Evolutionary conservation across 2,888 invertebrate species (phyloP), one percentile per base, ranked within the genome.

Genomic region (Epicampocera succincta): DNA sequence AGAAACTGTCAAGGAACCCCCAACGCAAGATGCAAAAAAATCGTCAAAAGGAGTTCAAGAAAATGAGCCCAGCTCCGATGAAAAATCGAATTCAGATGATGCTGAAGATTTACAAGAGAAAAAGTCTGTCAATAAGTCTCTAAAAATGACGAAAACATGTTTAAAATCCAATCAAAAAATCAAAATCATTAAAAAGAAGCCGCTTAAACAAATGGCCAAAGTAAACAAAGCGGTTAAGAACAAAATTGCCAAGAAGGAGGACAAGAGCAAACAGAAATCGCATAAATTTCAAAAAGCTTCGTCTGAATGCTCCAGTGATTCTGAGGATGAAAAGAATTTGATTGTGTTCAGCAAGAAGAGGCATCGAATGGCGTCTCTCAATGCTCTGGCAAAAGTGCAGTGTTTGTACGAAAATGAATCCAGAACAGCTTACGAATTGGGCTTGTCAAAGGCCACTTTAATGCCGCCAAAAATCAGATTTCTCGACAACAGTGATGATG

Each of bases 361-460:
- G 54, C 96, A 96, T 88, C 93, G 97, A 84, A 96, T 97, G 91
- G 97, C 97, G 44, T 97, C 97, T 2, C 91, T 97, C 38, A 97
- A 97, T 89, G 97, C 97, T 0, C 90, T 96, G 85, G 97, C 97
- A 29, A 97, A 97, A 92, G 97, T 97, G 2, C 97, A 97, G 89
- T 97, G 97, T 87, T 92, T 97, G 25, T 97, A 97, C 87, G 97
- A 97, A 90, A 97, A 97, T 88, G 97, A 97, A 91, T 94, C 95
- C 65, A 92, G 95, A 63, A 94, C 94, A 0, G 95, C 94, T 80
- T 93, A 95, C 87, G 93, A 93, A 86, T 86, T 93, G 81, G 93
- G 93, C 0, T 91, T 86, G 71, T 91, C 84, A 88, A 93, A 89
- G 83, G 90, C 90, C n/a, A 88, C 90, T 52, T 90, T 79, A 91